A percentile compares a stretch with the other conserved stretches of the same genome.
These are phyloP conservation scores for Agrotis puta DNA, from an alignment of 2,888 invertebrate genomes.

Conservation along the genomic window DNA sequence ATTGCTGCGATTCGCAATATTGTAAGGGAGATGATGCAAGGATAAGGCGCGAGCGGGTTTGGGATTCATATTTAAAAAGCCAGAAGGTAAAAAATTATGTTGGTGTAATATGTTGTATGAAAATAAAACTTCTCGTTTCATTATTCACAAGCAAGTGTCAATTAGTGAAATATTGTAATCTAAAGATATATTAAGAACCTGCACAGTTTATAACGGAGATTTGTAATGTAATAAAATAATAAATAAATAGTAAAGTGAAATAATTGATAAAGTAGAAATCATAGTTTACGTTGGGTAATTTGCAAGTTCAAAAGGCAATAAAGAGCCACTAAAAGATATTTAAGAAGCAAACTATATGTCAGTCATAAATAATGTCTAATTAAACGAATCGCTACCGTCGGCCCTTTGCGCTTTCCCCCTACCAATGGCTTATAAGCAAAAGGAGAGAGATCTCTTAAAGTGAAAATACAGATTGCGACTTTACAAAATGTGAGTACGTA, in stretches of 20 bases:
- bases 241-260: too few species aligned
- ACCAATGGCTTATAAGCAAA: constrained; percentile 72
- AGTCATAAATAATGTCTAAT: neutral
- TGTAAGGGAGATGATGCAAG: constrained; percentile 60
- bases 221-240: too few species aligned
- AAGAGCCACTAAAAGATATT: neutral
- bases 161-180: too few species aligned
- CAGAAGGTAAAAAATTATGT: neutral
- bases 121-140: neutral
- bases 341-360: neutral
- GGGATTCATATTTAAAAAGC: neutral
- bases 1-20: constrained; percentile 83
- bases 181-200: too few species aligned
- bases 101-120: neutral
- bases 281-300: too few species aligned
- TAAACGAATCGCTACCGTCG: constrained; percentile 33
- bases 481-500: constrained; percentile 70
- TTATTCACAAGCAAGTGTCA: neutral
- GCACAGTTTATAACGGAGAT: too few species aligned
- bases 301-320: too few species aligned
- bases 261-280: too few species aligned
- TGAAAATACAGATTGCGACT: constrained; percentile 79
- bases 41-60: constrained; percentile 34
- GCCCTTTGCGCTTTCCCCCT: constrained; percentile 49
- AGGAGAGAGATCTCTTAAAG: constrained; percentile 76